phyloP scores from a whole-genome alignment of 2,888 invertebrate species.

The Apamea monoglypha region DNA sequence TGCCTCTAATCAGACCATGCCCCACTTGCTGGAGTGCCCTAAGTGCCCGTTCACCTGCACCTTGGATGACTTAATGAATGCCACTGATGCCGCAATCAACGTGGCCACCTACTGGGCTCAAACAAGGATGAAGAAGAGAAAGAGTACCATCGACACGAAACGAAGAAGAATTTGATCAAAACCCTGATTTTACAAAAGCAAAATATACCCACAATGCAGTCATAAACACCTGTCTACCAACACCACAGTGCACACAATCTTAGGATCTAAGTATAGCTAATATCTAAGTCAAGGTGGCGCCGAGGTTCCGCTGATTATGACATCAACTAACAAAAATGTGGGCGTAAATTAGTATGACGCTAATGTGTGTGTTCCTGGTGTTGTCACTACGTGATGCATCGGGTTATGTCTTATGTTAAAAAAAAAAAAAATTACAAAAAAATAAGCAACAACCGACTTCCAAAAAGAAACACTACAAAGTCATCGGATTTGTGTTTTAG shows the following conservation, averaged over 20 bases:
- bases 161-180: background rate
- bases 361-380: slow-evolving; percentile 11
- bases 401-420: background rate
- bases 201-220: background rate
- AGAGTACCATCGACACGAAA: too few species aligned
- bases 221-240: slow-evolving; percentile 16
- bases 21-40: too few species aligned
- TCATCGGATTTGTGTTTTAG: too few species aligned
- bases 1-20: too few species aligned
- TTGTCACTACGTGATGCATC: background rate
- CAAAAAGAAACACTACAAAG: background rate
- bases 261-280: slow-evolving; percentile 36
- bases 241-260: slow-evolving; percentile 15
- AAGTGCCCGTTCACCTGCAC: too few species aligned
- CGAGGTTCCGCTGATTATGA: slow-evolving; percentile 41
- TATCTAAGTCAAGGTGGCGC: slow-evolving; percentile 51
- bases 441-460: background rate
- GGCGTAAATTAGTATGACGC: slow-evolving; percentile 17
- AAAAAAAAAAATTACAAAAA: too few species aligned
- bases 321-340: slow-evolving; percentile 57
- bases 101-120: too few species aligned
- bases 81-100: too few species aligned
- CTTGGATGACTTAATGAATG: too few species aligned
- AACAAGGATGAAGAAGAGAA: too few species aligned
- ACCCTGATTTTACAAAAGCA: background rate